phyloP scores from a whole-genome alignment of 2,888 invertebrate genomes.

The Ellobium chinense region DNA sequence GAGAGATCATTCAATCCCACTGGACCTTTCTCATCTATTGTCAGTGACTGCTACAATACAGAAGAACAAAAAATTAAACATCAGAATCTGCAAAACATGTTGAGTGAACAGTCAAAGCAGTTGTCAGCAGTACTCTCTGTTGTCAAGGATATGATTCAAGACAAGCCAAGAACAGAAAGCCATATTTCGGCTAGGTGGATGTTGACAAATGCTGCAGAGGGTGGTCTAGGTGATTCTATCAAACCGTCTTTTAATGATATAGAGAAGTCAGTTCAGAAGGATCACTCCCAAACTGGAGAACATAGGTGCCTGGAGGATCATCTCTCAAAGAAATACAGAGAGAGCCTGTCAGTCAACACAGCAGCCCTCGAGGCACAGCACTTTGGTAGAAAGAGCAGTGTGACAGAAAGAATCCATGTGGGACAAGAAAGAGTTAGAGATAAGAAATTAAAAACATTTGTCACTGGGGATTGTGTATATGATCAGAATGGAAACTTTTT shows the following conservation, averaged over 20 bases:
- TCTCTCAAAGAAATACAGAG: not conserved
- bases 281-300: too few relatives aligned
- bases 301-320: not conserved
- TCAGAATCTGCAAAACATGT: too few relatives aligned
- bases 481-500: slow-evolving; percentile 35
- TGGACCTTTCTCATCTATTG: slow-evolving; percentile 20
- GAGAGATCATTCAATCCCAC: not conserved
- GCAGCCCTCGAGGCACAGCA: too few relatives aligned
- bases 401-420: not conserved
- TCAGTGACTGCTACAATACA: slow-evolving; percentile 21
- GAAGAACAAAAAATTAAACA: not conserved
- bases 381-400: not conserved
- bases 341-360: not conserved
- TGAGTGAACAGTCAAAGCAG: not conserved
- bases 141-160: not conserved
- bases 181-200: too few relatives aligned
- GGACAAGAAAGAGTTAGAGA: not conserved
- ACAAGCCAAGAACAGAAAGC: not conserved
- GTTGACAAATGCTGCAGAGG: not conserved
- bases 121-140: not conserved
- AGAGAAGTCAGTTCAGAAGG: too few relatives aligned
- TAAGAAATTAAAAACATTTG: not conserved
- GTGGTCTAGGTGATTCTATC: not conserved
- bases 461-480: slow-evolving; percentile 36
- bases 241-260: too few relatives aligned